Percentiles rank a stretch among this genome's conserved stretches.
Evolutionary conservation across 2,797 vertebrate genomes (phyloP).

Genomic region (Clangula hyemalis): DNA sequence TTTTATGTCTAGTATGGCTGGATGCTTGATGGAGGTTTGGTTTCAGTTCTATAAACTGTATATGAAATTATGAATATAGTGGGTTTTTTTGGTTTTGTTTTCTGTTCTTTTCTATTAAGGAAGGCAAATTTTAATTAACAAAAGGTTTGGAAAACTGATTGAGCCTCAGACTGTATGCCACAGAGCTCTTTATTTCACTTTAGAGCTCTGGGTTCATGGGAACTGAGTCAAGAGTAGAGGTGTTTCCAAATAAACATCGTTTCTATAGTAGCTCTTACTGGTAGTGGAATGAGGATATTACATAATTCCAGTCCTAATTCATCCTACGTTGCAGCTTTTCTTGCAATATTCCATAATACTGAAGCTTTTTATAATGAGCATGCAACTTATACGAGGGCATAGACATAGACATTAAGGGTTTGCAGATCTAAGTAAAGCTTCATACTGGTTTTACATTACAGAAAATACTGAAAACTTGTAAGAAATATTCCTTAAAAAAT

Average conservation of each 20-base stretch:
- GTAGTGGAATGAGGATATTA: background rate
- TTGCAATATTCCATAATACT: background rate
- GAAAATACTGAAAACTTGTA: background rate
- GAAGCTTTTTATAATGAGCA: background rate
- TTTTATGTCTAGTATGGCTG: background rate
- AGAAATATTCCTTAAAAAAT: background rate
- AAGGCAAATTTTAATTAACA: background rate
- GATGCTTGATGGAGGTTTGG: background rate
- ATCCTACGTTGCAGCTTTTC: background rate
- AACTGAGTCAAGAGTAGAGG: background rate
- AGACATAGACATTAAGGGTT: background rate
- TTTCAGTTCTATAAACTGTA: background rate
- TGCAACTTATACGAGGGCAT: fast-evolving
- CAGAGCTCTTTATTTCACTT: background rate
- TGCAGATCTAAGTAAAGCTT: background rate
- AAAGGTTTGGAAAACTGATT: background rate
- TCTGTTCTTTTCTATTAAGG: background rate
- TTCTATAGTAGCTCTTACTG: background rate
- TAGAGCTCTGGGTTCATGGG: background rate
- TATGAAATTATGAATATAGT: background rate
- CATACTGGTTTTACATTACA: background rate
- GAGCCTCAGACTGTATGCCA: background rate
- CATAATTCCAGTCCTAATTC: background rate
- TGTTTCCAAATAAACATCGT: background rate
- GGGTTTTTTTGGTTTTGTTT: fast-evolving